Evolutionary conservation across 2,797 vertebrate species (phyloP).

Genomic region (Meda fulgida): DNA sequence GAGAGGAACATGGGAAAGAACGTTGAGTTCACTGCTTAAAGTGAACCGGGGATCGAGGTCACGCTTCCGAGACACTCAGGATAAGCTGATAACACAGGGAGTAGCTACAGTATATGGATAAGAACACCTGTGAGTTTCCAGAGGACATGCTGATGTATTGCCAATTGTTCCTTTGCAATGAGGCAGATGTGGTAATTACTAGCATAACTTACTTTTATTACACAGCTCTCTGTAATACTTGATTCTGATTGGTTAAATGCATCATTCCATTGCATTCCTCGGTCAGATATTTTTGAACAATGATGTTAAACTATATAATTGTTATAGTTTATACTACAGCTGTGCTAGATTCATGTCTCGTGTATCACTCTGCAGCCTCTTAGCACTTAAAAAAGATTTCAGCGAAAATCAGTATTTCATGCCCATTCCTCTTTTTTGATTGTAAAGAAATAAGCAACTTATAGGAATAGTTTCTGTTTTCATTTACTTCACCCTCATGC

Average conservation of each 20-base stretch:
- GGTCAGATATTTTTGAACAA: not conserved
- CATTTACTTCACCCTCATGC: not conserved
- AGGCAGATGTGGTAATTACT: not conserved
- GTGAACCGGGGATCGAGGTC: not conserved
- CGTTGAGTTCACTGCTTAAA: not conserved
- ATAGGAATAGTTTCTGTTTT: not conserved
- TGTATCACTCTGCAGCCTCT: not conserved
- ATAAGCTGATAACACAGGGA: not conserved
- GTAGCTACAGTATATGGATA: slow-evolving; percentile 4
- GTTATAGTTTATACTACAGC: not conserved
- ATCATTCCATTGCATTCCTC: not conserved
- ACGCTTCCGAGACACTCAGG: not conserved
- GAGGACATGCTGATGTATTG: not conserved
- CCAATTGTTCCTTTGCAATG: not conserved
- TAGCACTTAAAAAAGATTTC: not conserved
- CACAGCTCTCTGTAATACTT: not conserved
- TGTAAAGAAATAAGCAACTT: not conserved
- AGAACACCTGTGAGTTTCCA: slow-evolving; percentile 13
- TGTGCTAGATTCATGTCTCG: not conserved
- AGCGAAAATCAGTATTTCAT: not conserved
- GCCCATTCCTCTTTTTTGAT: not conserved
- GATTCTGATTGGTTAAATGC: not conserved
- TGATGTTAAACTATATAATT: not conserved
- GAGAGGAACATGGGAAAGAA: not conserved
- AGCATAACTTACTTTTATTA: not conserved